A percentile compares a stretch with the other conserved stretches of the same genome.
These are phyloP conservation scores for Maconellicoccus hirsutus DNA, from an alignment of 1,140 invertebrate species.

Conservation along the genomic window DNA sequence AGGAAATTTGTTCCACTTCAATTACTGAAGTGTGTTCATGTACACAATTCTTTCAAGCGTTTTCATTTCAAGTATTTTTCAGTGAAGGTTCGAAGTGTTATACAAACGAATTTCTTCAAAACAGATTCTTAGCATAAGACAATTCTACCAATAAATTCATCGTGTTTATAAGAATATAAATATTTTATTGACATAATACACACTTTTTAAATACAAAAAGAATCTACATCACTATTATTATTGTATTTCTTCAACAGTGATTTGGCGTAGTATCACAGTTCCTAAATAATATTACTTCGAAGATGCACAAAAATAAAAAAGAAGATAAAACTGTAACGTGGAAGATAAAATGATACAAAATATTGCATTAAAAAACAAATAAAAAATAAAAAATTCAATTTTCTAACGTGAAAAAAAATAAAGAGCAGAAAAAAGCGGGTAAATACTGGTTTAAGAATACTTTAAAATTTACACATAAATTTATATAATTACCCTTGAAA, in stretches of 20 bases:
- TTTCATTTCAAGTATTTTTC: too few species aligned
- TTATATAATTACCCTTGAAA: not conserved
- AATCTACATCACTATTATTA: conserved; percentile 18
- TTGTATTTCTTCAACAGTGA: conserved; percentile 16
- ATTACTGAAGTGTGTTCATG: too few species aligned
- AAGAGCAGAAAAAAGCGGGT: not conserved
- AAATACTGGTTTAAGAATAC: conserved; percentile 5
- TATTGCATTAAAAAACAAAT: conserved; percentile 10
- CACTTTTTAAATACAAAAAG: conserved; percentile 3
- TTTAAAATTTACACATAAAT: not conserved
- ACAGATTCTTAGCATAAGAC: too few species aligned
- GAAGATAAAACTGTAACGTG: conserved; percentile 3
- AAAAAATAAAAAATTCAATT: not conserved
- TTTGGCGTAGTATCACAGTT: conserved; percentile 19
- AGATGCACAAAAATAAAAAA: not conserved
- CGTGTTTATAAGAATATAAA: not conserved
- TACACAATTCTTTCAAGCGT: too few species aligned
- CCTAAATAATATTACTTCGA: conserved; percentile 1
- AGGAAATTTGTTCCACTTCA: too few species aligned
- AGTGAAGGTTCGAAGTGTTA: too few species aligned
- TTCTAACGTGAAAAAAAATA: not conserved
- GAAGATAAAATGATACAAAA: conserved; percentile 3
- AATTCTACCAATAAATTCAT: too few species aligned
- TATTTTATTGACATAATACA: conserved; percentile 20
- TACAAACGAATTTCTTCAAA: too few species aligned